Evolutionary conservation across 1,140 invertebrate genomes (phyloP).

Genomic region (Drosophila ogumai): DNA sequence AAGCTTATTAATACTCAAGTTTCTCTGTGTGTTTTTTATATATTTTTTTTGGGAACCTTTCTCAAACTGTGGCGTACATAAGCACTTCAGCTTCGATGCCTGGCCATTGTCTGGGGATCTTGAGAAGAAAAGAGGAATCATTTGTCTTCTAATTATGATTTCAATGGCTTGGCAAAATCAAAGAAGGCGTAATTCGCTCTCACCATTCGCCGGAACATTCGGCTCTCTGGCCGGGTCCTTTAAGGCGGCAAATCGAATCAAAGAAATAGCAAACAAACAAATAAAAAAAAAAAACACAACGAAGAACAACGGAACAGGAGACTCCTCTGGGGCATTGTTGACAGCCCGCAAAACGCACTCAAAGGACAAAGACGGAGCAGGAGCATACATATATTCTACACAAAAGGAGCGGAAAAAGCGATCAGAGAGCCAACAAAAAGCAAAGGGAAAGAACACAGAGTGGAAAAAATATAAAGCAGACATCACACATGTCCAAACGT

Average conservation of each 20-base stretch:
- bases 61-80: constrained; percentile 48
- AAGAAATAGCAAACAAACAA: constrained; percentile 78
- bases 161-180: constrained; percentile 72
- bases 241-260: constrained; percentile 81
- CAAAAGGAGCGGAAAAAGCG: constrained; percentile 81
- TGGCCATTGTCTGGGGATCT: constrained; percentile 45
- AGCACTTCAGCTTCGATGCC: constrained; percentile 56
- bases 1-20: constrained; percentile 67
- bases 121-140: constrained; percentile 42
- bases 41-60: constrained; percentile 34
- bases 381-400: constrained; percentile 23
- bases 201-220: constrained; percentile 45
- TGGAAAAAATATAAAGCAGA: constrained; percentile 24
- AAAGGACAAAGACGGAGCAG: constrained; percentile 58
- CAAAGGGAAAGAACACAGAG: constrained; percentile 16
- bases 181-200: constrained; percentile 81
- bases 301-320: constrained; percentile 38
- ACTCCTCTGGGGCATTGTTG: constrained; percentile 46
- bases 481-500: constrained; percentile 43
- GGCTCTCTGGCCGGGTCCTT: constrained; percentile 17
- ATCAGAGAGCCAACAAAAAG: constrained; percentile 72
- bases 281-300: constrained; percentile 55
- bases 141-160: constrained; percentile 80
- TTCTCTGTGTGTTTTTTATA: not conserved
- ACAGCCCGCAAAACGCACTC: constrained; percentile 51